Percentiles rank a stretch among this genome's conserved stretches.
phyloP scores from a whole-genome alignment of 2,113 vertebrate genomes.

The Antechinus flavipes region DNA sequence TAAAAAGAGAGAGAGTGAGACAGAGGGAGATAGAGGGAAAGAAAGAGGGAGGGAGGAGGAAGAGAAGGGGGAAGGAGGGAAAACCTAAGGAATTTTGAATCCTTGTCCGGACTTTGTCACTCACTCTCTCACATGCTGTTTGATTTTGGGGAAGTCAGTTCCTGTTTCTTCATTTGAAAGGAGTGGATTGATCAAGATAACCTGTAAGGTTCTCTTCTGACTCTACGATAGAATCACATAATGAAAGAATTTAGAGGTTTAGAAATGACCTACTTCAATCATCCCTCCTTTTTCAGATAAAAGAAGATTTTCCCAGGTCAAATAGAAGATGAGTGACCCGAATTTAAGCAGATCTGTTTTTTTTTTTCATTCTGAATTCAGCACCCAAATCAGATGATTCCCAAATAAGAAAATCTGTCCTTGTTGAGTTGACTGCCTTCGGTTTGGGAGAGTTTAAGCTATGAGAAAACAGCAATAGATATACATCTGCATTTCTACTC shows the following conservation, averaged over 20 bases:
- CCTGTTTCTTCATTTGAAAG: not conserved
- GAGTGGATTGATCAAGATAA: not conserved
- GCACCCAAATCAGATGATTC: not conserved
- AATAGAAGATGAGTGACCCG: not conserved
- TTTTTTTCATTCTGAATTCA: not conserved
- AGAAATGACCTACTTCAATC: not conserved
- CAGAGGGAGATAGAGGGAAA: not conserved
- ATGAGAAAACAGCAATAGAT: not conserved
- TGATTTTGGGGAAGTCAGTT: not conserved
- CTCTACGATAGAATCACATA: not conserved
- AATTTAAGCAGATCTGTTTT: not conserved
- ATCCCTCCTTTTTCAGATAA: not conserved
- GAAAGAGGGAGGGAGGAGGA: not conserved
- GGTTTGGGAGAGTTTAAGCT: rapidly evolving
- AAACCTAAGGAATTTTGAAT: not conserved
- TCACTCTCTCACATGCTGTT: not conserved
- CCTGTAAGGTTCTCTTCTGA: not conserved
- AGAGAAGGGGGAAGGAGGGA: not conserved
- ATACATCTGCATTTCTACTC: not conserved
- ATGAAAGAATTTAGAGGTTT: not conserved
- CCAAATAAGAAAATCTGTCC: not conserved
- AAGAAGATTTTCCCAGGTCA: not conserved
- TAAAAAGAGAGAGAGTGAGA: not conserved
- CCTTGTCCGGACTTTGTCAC: not conserved
- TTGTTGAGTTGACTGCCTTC: not conserved